Base-by-base conservation (phyloP, 2,888 invertebrate genomes). In the Morinoia aosen region DNA sequence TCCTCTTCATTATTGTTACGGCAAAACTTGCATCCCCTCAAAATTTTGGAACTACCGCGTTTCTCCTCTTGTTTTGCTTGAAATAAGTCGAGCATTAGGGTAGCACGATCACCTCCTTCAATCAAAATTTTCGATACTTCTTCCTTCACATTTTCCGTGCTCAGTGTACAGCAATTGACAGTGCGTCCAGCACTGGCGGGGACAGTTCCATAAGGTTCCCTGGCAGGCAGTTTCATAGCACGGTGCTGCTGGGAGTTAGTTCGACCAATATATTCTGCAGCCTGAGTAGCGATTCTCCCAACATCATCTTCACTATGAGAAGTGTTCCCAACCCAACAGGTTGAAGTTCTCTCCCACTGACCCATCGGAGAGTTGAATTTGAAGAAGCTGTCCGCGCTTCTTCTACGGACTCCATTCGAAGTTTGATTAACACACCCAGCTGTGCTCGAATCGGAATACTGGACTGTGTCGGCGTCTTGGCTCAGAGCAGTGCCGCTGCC, bases 1-100 rank as follows among this genome's bases (percentile, higher is more conserved):
- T 76, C 95, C n/a, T 95, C 95, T 57, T 95, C 95, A 33, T 57
- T 57, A 57, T 95, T 95, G 25, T 88, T 95, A 16, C 56, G 76
- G 39, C 95, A 95, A 19, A 95, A 95, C n/a, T 61, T 64, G 40
- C 95, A 95, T 7, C 11, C 8, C 90, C 40, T 33, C 0, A 33
- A 33, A 76, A 33, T 33, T 76, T 76, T 16, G 0, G 25, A 76
- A 19, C 33, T 76, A 25, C 33, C 25, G 25, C 8, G 33, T 76
- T 33, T 76, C 25, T 76, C 33, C 25, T 76, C 76, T 33, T 33
- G 16, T 25, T 16, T 76, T 76, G 16, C 76, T 2, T 25, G 76
- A 16, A 76, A 1, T 33, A 76, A 76, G 33, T 76, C 76, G 8
- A 33, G 8, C 76, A 76, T 33, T 33, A 76, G 76, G 33, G 33